Conservation (phyloP, 2,888 invertebrate species). For the Drosophila mercatorum region DNA sequence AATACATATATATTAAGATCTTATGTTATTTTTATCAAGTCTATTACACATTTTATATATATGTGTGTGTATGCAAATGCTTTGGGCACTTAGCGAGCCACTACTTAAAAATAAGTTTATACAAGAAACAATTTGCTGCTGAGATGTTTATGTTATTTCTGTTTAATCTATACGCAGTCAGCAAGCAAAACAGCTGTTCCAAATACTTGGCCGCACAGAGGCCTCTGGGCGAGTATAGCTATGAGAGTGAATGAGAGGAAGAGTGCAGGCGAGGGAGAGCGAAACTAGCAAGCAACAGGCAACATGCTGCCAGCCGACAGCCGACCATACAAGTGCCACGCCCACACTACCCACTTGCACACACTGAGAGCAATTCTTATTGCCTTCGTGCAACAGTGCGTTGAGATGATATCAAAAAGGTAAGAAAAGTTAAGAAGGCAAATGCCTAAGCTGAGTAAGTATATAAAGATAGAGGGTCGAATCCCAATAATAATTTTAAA, state of each 20-base stretch:
- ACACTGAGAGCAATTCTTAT: constrained; percentile 5
- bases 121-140: constrained; percentile 36
- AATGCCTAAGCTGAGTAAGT: background rate
- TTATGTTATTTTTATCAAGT: constrained; percentile 55
- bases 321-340: constrained; percentile 18
- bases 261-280: background rate
- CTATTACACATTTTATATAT: constrained; percentile 53
- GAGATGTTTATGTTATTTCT: constrained; percentile 51
- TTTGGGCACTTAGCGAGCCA: constrained; percentile 35
- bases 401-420: background rate
- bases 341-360: constrained; percentile 12
- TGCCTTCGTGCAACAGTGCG: constrained; percentile 44
- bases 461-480: no score
- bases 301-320: constrained; percentile 64
- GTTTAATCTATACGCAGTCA: constrained; percentile 22
- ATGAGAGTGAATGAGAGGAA: background rate
- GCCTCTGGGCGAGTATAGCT: constrained; percentile 24
- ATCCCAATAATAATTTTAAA: no score
- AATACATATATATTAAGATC: constrained; percentile 25
- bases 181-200: constrained; percentile 63
- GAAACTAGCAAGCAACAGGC: constrained; percentile 56
- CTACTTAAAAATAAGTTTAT: constrained; percentile 49
- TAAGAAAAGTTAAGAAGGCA: background rate
- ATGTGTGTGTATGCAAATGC: constrained; percentile 5
- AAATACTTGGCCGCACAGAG: constrained; percentile 34